Evolutionary conservation across 2,113 vertebrate species (phyloP), one percentile per base, ranked within the genome.

Genomic region (Cyanoramphus novaezelandiae): DNA sequence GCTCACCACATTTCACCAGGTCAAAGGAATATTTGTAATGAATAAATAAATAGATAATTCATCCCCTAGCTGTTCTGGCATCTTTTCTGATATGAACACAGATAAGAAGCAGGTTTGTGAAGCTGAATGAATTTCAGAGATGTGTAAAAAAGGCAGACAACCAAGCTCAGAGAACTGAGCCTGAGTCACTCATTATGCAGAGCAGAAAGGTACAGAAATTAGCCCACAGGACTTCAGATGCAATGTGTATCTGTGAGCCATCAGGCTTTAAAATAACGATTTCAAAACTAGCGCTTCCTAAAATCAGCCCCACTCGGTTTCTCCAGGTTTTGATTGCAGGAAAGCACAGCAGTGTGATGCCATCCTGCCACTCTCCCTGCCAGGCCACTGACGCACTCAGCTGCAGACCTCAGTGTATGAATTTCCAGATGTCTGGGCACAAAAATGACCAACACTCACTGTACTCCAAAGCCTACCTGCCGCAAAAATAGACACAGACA

Each of bases 21-120:
- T 93, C 89, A 94, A 84, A 68, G 55, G 86, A 82, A 70, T 17
- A 70, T 90, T 94, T 90, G 57, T 90, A 79, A 81, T 88, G 78
- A 93, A 97, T 97, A 93, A 95, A 93, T 93, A 95, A 95, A 95
- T 82, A 95, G 57, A 76, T 92, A 91, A 93, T 83, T 84, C 82
- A 90, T 94, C 65, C 72, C 67, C 41, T 59, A 92, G 83, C 53
- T 83, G 53, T 78, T 89, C 83, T 5, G 2, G 75, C 53, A 91
- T 60, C 84, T 80, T 79, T 77, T 76, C 78, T 6, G 2, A 65
- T 59, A 93, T 1, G 39, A 84, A 55, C 52, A 74, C 52, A 75
- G 74, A 78, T 95, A 92, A 8, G 75, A 80, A 83, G 87, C 64
- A 55, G 43, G 16, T 50, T 92, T 85, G 35, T 43, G 49, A 86